Evolutionary conservation across 2,888 invertebrate species (phyloP).

Genomic region (Rhamphomyia laevipes): DNA sequence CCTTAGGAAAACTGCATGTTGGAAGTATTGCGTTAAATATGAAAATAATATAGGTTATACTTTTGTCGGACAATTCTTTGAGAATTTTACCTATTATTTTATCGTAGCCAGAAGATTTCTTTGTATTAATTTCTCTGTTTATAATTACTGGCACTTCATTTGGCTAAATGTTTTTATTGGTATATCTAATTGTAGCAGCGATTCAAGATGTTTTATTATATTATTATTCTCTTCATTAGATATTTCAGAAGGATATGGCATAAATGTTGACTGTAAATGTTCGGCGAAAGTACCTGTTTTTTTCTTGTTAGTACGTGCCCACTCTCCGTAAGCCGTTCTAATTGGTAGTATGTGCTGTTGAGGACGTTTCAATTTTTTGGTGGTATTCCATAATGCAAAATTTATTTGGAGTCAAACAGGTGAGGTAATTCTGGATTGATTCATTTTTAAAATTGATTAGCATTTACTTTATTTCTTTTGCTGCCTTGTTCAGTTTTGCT

Average conservation of each 20-base stretch:
- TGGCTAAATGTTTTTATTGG: too few relatives aligned
- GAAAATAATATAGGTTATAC: too few relatives aligned
- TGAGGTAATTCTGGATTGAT: not conserved
- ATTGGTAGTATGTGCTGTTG: not conserved
- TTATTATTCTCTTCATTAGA: not conserved
- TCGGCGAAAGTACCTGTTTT: not conserved
- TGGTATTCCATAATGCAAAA: not conserved
- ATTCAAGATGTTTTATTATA: not conserved
- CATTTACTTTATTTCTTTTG: not conserved
- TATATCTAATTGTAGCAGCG: not conserved
- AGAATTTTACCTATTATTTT: too few relatives aligned
- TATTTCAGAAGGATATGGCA: not conserved
- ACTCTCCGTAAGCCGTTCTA: not conserved
- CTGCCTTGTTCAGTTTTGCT: not conserved
- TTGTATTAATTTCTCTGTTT: too few relatives aligned
- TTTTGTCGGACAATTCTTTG: too few relatives aligned
- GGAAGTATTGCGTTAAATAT: too few relatives aligned
- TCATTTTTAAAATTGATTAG: not conserved
- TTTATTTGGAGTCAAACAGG: not conserved
- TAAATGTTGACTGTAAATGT: not conserved
- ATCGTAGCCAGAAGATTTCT: too few relatives aligned
- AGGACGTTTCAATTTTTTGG: not conserved
- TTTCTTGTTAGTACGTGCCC: not conserved
- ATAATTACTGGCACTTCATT: too few relatives aligned
- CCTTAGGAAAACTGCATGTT: too few relatives aligned